phyloP scores from a whole-genome alignment of 2,113 vertebrate genomes.

The Laticauda laticaudata region DNA sequence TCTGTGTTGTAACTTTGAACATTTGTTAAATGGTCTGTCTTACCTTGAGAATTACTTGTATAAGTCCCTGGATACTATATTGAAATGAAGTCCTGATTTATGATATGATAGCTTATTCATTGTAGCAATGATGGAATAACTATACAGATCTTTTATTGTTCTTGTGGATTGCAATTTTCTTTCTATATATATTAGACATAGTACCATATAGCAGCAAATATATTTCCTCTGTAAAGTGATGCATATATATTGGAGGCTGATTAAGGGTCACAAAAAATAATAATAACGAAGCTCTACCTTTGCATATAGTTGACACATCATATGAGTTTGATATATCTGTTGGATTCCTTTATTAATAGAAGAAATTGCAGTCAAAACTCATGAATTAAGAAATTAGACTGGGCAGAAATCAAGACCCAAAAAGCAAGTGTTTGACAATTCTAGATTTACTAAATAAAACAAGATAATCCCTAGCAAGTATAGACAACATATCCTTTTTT shows the following conservation, averaged over 20 bases:
- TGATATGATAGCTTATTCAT: not conserved
- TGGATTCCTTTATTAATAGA: not conserved
- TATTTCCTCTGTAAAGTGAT: not conserved
- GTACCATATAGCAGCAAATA: too few relatives aligned
- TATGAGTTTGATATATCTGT: not conserved
- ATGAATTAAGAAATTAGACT: not conserved
- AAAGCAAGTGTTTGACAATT: not conserved
- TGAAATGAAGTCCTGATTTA: too few relatives aligned
- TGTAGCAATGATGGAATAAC: not conserved
- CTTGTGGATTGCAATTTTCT: not conserved
- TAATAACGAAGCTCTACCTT: not conserved
- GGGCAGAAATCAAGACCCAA: not conserved
- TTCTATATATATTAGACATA: too few relatives aligned
- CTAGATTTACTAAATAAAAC: not conserved
- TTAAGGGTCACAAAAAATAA: not conserved
- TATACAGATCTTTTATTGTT: not conserved
- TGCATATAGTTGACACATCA: not conserved
- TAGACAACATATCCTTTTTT: not conserved
- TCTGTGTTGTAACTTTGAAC: too few relatives aligned
- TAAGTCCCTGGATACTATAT: too few relatives aligned
- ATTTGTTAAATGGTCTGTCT: too few relatives aligned
- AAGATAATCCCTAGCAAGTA: not conserved
- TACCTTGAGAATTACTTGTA: too few relatives aligned
- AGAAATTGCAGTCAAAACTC: not conserved
- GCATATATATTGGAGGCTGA: not conserved